Evolutionary conservation across 2,113 vertebrate genomes (phyloP).

Genomic region (Romanogobio albipinnatus): DNA sequence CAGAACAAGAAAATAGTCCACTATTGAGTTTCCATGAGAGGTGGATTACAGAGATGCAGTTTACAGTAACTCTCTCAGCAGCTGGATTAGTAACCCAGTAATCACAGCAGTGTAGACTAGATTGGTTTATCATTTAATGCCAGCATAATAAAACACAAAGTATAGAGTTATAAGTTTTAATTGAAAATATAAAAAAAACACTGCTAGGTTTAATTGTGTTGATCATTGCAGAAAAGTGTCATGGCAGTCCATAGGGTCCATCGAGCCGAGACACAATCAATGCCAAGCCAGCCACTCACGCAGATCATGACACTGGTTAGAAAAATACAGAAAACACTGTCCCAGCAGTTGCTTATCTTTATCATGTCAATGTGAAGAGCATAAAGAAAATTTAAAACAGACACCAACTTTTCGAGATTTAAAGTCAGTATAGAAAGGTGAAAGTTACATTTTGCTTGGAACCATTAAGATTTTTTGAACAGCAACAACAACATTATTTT

Average conservation of each 20-base stretch:
- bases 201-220: background rate
- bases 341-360: conserved; percentile 97
- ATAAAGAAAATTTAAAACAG: conserved; percentile 90
- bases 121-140: background rate
- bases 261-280: conserved; percentile 36
- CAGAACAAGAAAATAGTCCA: background rate
- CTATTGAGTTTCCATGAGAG: background rate
- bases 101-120: background rate
- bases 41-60: background rate
- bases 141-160: too few relatives aligned
- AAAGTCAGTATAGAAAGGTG: background rate
- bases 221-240: background rate
- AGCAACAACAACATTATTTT: too few relatives aligned
- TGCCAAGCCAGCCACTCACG: conserved; percentile 77
- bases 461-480: too few relatives aligned
- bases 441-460: too few relatives aligned
- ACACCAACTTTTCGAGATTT: conserved; percentile 94
- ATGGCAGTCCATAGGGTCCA: too few relatives aligned
- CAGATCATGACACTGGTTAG: conserved; percentile 74
- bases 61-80: background rate
- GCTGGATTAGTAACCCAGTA: background rate
- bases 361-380: conserved; percentile 86
- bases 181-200: background rate
- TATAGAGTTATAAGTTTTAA: background rate
- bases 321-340: conserved; percentile 94